Evolutionary conservation across 1,140 invertebrate genomes (phyloP).

Genomic region (Brachionus manjavacas): DNA sequence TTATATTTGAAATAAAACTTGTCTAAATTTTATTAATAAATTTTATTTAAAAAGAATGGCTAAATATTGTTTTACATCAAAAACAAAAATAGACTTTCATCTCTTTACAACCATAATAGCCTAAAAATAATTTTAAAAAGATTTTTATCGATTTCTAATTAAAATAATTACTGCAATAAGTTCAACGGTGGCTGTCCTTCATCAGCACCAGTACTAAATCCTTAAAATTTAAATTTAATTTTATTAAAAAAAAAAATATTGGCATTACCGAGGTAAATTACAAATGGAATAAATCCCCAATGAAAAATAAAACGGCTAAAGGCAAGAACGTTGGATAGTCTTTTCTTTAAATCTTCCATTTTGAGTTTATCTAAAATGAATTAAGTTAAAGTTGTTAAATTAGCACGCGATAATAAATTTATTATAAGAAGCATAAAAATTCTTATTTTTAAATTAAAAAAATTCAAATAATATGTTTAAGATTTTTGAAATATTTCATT

Average conservation of each 20-base stretch:
- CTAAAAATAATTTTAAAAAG: neutral
- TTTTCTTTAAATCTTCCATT: constrained; percentile 40
- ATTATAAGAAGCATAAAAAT: neutral
- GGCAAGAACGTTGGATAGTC: constrained; percentile 17
- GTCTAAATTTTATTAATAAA: neutral
- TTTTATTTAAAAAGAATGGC: neutral
- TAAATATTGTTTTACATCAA: neutral
- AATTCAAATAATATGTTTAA: neutral
- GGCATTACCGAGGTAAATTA: constrained; percentile 28
- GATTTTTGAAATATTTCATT: neutral
- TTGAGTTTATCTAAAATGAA: neutral
- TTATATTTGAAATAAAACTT: neutral
- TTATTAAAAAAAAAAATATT: neutral
- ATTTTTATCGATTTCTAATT: neutral
- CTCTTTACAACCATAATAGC: neutral
- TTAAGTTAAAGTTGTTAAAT: neutral
- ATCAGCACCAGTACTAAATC: constrained; percentile 28
- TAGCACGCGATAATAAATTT: neutral
- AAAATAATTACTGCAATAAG: constrained; percentile 5
- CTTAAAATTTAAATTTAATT: neutral
- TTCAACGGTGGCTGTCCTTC: constrained; percentile 37
- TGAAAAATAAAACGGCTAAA: constrained; percentile 29
- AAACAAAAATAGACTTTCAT: neutral
- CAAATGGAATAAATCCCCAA: constrained; percentile 37
- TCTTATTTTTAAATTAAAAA: neutral